phyloP scores from a whole-genome alignment of 2,113 vertebrate genomes.

The Lanius ludovicianus region DNA sequence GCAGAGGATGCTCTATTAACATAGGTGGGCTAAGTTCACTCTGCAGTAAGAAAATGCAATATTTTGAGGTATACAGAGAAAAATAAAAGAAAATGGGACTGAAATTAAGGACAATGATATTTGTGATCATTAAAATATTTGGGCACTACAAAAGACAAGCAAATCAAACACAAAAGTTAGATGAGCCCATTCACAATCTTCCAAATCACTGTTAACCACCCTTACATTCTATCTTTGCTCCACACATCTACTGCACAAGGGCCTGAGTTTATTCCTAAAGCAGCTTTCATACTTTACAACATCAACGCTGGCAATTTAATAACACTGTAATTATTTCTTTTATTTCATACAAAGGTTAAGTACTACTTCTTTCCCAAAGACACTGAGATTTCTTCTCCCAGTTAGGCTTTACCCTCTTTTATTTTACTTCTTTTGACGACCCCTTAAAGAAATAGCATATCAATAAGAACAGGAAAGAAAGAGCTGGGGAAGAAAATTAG shows the following conservation, averaged over 20 bases:
- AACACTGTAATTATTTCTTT: background rate
- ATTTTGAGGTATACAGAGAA: background rate
- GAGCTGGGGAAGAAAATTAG: background rate
- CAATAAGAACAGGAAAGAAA: background rate
- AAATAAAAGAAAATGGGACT: background rate
- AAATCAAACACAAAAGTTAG: background rate
- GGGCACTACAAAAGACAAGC: background rate
- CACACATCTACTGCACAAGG: background rate
- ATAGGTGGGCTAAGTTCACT: conserved; percentile 95
- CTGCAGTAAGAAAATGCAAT: conserved; percentile 68
- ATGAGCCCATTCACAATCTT: background rate
- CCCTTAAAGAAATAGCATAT: background rate
- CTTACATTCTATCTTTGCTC: background rate
- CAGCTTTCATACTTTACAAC: background rate
- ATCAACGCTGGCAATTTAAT: background rate
- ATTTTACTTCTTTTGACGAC: background rate
- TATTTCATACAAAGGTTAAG: background rate
- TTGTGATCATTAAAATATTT: background rate
- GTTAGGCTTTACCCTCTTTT: background rate
- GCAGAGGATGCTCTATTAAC: conserved; percentile 93
- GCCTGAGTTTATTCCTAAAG: background rate
- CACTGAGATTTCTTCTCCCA: background rate
- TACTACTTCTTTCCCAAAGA: background rate
- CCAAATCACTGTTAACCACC: background rate
- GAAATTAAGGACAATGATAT: background rate